Evolutionary conservation across 2,113 vertebrate species (phyloP).

Genomic region (Colius striatus): DNA sequence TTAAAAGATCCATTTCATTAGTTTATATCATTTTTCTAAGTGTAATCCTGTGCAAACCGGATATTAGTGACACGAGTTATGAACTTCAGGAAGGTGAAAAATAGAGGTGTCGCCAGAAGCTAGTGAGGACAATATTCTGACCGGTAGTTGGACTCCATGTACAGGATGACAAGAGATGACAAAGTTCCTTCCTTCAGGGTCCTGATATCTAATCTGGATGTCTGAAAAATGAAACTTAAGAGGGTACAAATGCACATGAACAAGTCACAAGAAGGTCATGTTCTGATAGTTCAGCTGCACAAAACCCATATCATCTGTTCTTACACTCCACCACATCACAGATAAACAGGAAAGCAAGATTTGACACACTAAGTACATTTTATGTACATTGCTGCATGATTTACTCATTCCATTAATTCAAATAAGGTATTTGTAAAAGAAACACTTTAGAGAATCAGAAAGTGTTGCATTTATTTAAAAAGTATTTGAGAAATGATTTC

Average conservation of each 20-base stretch:
- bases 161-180: slow-evolving; percentile 80
- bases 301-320: slow-evolving; percentile 58
- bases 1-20: not conserved
- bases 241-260: not conserved
- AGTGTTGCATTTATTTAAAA: not conserved
- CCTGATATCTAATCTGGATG: slow-evolving; percentile 41
- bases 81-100: slow-evolving; percentile 73
- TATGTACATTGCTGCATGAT: not conserved
- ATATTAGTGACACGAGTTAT: slow-evolving; percentile 67
- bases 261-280: slow-evolving; percentile 70
- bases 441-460: not conserved
- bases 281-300: slow-evolving; percentile 62
- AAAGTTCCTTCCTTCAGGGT: slow-evolving; percentile 77
- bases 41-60: slow-evolving; percentile 50
- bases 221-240: slow-evolving; percentile 49
- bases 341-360: slow-evolving; percentile 74
- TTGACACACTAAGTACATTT: slow-evolving; percentile 37
- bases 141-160: slow-evolving; percentile 30
- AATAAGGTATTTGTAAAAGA: slow-evolving; percentile 1
- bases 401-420: not conserved
- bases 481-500: not conserved
- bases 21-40: slow-evolving; percentile 45
- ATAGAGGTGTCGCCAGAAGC: slow-evolving; percentile 57
- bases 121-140: slow-evolving; percentile 60
- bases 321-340: not conserved